Evolutionary conservation across 2,113 vertebrate genomes (phyloP), one percentile per base, ranked within the genome.

Genomic region (Oriolus oriolus): DNA sequence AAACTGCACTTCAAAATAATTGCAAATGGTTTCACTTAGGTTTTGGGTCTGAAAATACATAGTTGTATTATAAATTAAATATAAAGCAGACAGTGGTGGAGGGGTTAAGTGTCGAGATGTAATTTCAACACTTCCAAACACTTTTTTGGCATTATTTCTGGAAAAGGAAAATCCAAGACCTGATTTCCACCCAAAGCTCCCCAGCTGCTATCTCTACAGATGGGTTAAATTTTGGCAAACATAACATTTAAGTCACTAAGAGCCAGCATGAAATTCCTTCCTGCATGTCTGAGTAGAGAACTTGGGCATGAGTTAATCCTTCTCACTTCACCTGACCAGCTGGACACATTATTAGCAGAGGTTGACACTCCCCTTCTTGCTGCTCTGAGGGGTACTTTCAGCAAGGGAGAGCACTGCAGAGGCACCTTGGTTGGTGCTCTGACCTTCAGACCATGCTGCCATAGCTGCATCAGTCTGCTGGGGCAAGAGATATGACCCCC

Each of bases 71-170:
- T 65, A 92, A 86, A 90, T 92, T 47, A 92, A 92, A 93, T 78
- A 92, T 39, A 92, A 97, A 95, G 76, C 83, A 97, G 95, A 95
- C 56, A 63, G 14, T 15, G 33, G 54, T 78, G 24, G 68, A 95
- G 47, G 52, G 76, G 59, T 93, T 78, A 93, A 90, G 77, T 68
- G 69, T 96, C 89, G 84, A 95, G 95, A 93, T 78, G 68, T 64
- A 93, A 93, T 95, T 93, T 95, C 91, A 96, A 96, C 80, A 75
- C 68, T 93, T 95, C 12, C 24, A 83, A 95, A 80, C 37, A 28
- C 19, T 54, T 70, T 80, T 65, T 70, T 53, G 37, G 64, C 63
- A 37, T 78, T 80, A 65, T 60, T 84, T 74, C 37, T 87, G 81
- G 15, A 70, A 93, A 81, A 93, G 31, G 20, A 89, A 92, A 81